Percentiles rank a stretch among this genome's conserved stretches.
Conservation (phyloP, 2,797 vertebrate species). For the Liasis olivaceus region DNA sequence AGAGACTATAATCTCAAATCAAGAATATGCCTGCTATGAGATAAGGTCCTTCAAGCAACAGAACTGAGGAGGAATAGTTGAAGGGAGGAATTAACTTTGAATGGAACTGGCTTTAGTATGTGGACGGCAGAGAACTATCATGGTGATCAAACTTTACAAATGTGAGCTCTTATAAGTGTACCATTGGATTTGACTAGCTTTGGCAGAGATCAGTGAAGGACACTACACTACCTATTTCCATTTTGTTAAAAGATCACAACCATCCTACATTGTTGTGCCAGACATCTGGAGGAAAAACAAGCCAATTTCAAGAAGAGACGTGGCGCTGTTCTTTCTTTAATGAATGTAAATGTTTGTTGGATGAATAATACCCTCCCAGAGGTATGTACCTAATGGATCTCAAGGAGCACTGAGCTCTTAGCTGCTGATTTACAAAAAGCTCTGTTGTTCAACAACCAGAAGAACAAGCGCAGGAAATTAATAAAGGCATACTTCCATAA, state of each 20-base stretch:
- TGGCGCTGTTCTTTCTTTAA: not conserved
- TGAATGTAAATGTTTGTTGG: conserved; percentile 11
- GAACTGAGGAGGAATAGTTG: not conserved
- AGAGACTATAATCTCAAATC: not conserved
- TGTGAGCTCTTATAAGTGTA: not conserved
- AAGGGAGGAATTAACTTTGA: not conserved
- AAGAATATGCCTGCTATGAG: not conserved
- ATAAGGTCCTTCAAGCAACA: not conserved
- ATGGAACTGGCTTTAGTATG: not conserved
- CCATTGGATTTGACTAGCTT: not conserved
- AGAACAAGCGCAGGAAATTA: conserved; percentile 47
- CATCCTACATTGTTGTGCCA: rapidly evolving
- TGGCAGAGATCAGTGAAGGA: not conserved
- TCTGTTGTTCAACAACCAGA: conserved; percentile 43
- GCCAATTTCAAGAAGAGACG: conserved; percentile 3
- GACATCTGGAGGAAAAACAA: not conserved
- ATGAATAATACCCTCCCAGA: not conserved
- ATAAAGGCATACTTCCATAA: conserved; percentile 54
- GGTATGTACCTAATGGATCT: conserved; percentile 58
- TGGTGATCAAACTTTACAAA: not conserved
- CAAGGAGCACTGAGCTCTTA: conserved; percentile 51
- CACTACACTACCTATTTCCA: not conserved
- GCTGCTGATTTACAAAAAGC: conserved; percentile 51
- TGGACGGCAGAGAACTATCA: not conserved
- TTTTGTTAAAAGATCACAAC: not conserved